Evolutionary conservation across 1,140 invertebrate genomes (phyloP).

Genomic region (Oscheius sp.): DNA sequence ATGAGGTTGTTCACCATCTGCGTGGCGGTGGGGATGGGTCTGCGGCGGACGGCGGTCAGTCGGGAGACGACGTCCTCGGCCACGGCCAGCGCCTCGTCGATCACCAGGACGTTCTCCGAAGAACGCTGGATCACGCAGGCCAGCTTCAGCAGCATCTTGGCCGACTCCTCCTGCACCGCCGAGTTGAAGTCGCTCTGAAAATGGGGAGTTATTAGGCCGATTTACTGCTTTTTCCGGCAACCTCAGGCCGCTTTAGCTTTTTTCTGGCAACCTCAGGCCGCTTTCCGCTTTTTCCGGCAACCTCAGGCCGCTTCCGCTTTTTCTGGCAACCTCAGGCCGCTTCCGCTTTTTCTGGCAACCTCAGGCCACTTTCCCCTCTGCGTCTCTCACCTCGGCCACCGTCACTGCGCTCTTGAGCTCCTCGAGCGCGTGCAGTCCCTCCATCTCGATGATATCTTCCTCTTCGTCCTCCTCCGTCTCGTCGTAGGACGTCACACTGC

Average conservation of each 20-base stretch:
- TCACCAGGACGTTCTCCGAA: neutral
- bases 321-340: too few species aligned
- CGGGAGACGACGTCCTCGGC: conserved; percentile 4
- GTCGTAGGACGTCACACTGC: too few species aligned
- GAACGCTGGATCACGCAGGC: neutral
- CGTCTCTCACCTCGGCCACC: neutral
- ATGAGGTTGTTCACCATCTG: conserved; percentile 27
- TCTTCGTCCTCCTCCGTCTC: neutral
- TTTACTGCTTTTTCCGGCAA: too few species aligned
- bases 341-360: too few species aligned
- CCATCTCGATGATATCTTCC: neutral
- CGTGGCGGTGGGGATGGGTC: conserved; percentile 16
- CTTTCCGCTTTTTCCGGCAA: too few species aligned
- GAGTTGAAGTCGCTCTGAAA: conserved; percentile 3
- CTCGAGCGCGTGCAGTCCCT: neutral
- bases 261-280: too few species aligned
- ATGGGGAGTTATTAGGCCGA: conserved; percentile 1
- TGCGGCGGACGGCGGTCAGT: neutral
- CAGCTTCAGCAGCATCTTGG: neutral
- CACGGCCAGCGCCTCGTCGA: neutral
- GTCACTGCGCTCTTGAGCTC: too few species aligned
- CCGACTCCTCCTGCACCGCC: conserved; percentile 5
- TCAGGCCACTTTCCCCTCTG: too few species aligned
- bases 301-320: too few species aligned
- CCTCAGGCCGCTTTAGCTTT: too few species aligned